Evolutionary conservation across 2,797 vertebrate genomes (phyloP).

Genomic region (Heteromormyrus szaboi): DNA sequence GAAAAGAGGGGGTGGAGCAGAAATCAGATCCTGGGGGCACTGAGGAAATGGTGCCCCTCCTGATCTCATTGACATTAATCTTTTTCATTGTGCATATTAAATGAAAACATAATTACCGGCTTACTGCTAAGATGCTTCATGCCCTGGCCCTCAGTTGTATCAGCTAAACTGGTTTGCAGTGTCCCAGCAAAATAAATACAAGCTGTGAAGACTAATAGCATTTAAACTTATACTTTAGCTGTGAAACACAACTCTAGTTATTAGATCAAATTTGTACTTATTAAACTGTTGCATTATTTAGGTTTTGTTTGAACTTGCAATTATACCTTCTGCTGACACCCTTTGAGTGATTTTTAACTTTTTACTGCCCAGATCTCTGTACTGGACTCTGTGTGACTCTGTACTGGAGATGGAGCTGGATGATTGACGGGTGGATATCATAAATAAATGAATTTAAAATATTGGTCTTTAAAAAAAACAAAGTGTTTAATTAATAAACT

Average conservation of each 20-base stretch:
- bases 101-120: conserved; percentile 17
- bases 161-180: neutral
- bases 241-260: neutral
- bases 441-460: neutral
- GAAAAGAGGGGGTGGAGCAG: neutral
- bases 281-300: neutral
- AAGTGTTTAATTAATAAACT: neutral
- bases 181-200: neutral
- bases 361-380: neutral
- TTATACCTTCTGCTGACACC: neutral
- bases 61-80: conserved; percentile 21
- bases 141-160: neutral
- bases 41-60: conserved; percentile 24
- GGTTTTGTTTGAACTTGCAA: neutral
- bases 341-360: neutral
- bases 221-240: neutral
- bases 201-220: neutral
- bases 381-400: neutral
- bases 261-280: neutral
- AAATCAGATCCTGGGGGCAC: conserved; percentile 17
- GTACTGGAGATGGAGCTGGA: neutral
- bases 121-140: neutral
- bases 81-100: conserved; percentile 16
- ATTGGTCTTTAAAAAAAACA: neutral
- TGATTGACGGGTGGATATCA: neutral